Base-by-base conservation (phyloP, 2,888 invertebrate genomes). In the Lamellibrachia columna region DNA sequence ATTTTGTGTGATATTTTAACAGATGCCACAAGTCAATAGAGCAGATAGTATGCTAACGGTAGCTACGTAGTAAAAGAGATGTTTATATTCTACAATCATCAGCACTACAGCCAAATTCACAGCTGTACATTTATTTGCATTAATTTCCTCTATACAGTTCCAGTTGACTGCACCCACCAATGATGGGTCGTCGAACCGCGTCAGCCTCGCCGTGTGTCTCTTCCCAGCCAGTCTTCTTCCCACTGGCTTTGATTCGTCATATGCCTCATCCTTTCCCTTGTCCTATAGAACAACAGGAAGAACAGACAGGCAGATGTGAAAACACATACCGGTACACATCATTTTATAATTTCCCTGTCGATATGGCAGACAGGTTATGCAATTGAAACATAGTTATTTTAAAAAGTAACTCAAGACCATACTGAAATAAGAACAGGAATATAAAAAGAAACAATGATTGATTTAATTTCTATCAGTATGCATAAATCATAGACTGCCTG, bases 171-270 rank as follows among this genome's bases (percentile, higher is more conserved):
- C 7, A 92, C 93, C 92, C 52, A 94, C 94, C 92, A 93, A 28
- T 52, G 90, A 90, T 4, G 93, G 93, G 92, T 94, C 94, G 75
- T 94, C 94, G 92, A 94, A 94, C n/a, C 94, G 92, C 22, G 94
- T 94, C 22, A 91, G 75, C n/a, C 92, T 90, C 3, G 58, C 40
- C 8, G 60, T 52, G 7, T 91, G 92, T 40, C 94, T 52, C 55
- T 91, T 93, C 6, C 93, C 93, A 4, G 92, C 92, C 52, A 94
- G 92, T 52, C 90, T 92, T 11, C 93, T 93, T 11, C 90, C 91
- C 40, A 90, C 60, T 9, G 92, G 90, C 15, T 93, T 55, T 3
- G 93, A 91, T 58, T 93, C 93, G 55, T 92, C 92, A 92, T 93
- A 93, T 4, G 93, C 94, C 90, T 93, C 94, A 91, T 93, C 93